phyloP scores from a whole-genome alignment of 1,140 invertebrate genomes.

The Drosophila nebulosa region DNA sequence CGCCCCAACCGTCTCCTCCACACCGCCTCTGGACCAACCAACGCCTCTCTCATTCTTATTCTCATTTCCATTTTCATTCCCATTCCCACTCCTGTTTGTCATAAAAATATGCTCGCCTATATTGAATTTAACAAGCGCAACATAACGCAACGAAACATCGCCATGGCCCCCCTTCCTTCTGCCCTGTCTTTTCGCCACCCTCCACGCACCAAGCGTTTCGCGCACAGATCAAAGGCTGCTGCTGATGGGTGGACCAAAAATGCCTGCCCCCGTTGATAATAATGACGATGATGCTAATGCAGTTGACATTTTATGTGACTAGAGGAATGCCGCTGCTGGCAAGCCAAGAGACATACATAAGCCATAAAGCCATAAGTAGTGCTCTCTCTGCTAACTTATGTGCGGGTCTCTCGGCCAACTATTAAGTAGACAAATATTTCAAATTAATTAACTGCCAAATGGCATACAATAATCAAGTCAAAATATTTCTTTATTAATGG shows the following conservation, averaged over 20 bases:
- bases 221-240: conserved; percentile 59
- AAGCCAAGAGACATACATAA: neutral
- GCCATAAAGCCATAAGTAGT: conserved; percentile 7
- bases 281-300: conserved; percentile 71
- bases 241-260: conserved; percentile 22
- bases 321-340: conserved; percentile 27
- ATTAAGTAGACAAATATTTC: conserved; percentile 71
- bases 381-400: neutral
- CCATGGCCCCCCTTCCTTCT: neutral
- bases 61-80: too few relatives aligned
- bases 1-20: neutral
- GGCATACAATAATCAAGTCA: neutral
- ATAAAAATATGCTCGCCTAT: conserved; percentile 56
- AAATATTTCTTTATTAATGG: neutral
- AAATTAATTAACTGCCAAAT: conserved; percentile 65
- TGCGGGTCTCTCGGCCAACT: conserved; percentile 19
- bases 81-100: neutral
- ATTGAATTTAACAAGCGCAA: conserved; percentile 73
- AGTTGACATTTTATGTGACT: conserved; percentile 70
- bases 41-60: conserved; percentile 2
- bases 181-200: neutral
- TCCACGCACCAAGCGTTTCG: conserved; percentile 7
- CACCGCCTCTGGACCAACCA: neutral
- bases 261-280: conserved; percentile 56
- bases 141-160: conserved; percentile 32